Conservation (phyloP, 2,797 vertebrate species). For the Mionectes olivaceus region DNA sequence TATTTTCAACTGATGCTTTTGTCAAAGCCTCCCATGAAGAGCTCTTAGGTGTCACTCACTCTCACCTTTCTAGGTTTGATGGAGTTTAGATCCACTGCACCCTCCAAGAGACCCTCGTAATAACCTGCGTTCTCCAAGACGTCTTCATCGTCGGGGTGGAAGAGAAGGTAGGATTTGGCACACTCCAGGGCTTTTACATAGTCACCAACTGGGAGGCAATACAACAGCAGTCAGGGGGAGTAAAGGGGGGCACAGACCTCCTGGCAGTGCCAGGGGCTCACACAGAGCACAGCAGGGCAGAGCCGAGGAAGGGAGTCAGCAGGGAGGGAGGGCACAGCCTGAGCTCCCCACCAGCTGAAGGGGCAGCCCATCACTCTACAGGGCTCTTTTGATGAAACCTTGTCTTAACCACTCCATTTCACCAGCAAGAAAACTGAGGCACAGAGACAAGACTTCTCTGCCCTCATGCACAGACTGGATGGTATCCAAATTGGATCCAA, state of each 20-base stretch:
- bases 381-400: neutral
- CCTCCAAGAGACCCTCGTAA: constrained; percentile 84
- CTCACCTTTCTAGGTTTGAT: constrained; percentile 87
- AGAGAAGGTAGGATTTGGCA: constrained; percentile 89
- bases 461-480: neutral
- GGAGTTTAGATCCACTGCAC: constrained; percentile 57
- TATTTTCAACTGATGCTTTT: neutral
- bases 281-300: neutral
- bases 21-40: neutral
- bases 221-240: neutral
- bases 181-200: constrained; percentile 87
- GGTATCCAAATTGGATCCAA: neutral
- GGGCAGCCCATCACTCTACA: neutral
- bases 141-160: constrained; percentile 88
- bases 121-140: constrained; percentile 88
- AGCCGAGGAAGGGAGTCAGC: neutral
- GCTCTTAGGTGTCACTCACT: neutral
- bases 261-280: neutral
- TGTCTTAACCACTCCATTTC: neutral
- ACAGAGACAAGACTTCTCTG: neutral
- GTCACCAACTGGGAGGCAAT: constrained; percentile 77
- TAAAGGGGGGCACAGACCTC: neutral
- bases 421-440: neutral
- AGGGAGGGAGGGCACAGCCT: neutral
- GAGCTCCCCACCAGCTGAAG: neutral